These are phyloP conservation scores for Pogonocherus hispidulus DNA, from an alignment of 2,888 invertebrate genomes.

Conservation along the genomic window DNA sequence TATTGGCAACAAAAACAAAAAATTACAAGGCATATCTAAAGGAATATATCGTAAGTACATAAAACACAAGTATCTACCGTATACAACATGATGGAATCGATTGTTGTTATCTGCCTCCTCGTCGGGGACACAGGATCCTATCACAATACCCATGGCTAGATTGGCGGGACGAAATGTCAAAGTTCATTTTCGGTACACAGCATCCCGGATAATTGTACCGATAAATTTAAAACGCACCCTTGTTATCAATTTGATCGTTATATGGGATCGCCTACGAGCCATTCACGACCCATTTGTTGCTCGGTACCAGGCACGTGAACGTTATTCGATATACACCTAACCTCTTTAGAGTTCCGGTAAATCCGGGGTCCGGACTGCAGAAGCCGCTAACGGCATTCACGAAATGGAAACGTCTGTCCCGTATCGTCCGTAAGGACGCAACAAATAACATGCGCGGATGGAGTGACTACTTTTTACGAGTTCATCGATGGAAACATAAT, in stretches of 20 bases:
- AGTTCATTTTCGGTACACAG: slow-evolving; percentile 56
- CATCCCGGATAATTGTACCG: slow-evolving; percentile 13
- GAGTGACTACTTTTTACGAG: slow-evolving; percentile 48
- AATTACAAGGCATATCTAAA: too few relatives aligned
- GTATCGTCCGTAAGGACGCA: slow-evolving; percentile 18
- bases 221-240: slow-evolving; percentile 1
- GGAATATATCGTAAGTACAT: too few relatives aligned
- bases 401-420: slow-evolving; percentile 23
- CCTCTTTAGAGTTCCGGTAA: slow-evolving; percentile 10
- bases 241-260: neutral
- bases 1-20: too few relatives aligned
- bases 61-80: too few relatives aligned
- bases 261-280: neutral
- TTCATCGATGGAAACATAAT: slow-evolving; percentile 47
- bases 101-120: slow-evolving; percentile 72
- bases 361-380: slow-evolving; percentile 20
- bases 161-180: slow-evolving; percentile 55
- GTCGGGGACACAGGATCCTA: slow-evolving; percentile 80
- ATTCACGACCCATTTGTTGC: slow-evolving; percentile 6
- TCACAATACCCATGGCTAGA: slow-evolving; percentile 77
- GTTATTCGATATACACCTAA: slow-evolving; percentile 9
- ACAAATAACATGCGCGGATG: slow-evolving; percentile 53
- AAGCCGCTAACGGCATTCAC: slow-evolving; percentile 11
- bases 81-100: slow-evolving; percentile 68
- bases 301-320: slow-evolving; percentile 24